Evolutionary conservation across 2,888 invertebrate genomes (phyloP).

Genomic region (Pyrocoelia pectoralis): DNA sequence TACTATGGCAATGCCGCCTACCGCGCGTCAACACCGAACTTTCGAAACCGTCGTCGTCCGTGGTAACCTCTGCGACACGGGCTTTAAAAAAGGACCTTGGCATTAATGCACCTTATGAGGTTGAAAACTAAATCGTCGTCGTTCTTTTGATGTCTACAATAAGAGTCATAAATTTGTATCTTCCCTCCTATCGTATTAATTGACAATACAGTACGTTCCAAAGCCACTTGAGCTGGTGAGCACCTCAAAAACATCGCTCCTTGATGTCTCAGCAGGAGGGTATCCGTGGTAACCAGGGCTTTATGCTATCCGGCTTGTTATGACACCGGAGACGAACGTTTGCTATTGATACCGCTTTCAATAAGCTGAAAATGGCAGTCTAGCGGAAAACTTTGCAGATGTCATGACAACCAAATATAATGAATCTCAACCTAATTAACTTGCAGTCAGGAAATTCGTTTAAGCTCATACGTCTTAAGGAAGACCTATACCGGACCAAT

Average conservation of each 20-base stretch:
- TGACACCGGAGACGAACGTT: slow-evolving; percentile 37
- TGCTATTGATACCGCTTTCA: slow-evolving; percentile 45
- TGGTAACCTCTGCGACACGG: slow-evolving; percentile 51
- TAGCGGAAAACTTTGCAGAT: slow-evolving; percentile 54
- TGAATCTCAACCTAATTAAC: slow-evolving; percentile 54
- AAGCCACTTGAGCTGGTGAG: slow-evolving; percentile 31
- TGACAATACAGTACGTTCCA: slow-evolving; percentile 31
- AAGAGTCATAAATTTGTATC: slow-evolving; percentile 23
- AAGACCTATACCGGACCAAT: slow-evolving; percentile 14
- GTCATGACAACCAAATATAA: slow-evolving; percentile 55
- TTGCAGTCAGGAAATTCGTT: slow-evolving; percentile 46
- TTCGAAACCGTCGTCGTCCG: slow-evolving; percentile 56
- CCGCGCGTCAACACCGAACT: slow-evolving; percentile 54
- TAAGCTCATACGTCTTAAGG: slow-evolving; percentile 30
- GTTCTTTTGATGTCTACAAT: slow-evolving; percentile 21
- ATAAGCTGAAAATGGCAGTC: slow-evolving; percentile 50
- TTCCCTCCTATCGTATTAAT: slow-evolving; percentile 25
- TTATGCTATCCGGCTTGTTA: slow-evolving; percentile 37
- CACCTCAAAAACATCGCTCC: slow-evolving; percentile 31
- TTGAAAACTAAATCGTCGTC: slow-evolving; percentile 28
- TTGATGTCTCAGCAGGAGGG: slow-evolving; percentile 32
- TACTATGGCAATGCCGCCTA: slow-evolving; percentile 55
- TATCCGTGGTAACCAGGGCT: slow-evolving; percentile 37
- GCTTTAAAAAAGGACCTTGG: slow-evolving; percentile 35
- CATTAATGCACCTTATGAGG: slow-evolving; percentile 33